phyloP scores from a whole-genome alignment of 2,113 vertebrate species.

The Centropus unirufus region DNA sequence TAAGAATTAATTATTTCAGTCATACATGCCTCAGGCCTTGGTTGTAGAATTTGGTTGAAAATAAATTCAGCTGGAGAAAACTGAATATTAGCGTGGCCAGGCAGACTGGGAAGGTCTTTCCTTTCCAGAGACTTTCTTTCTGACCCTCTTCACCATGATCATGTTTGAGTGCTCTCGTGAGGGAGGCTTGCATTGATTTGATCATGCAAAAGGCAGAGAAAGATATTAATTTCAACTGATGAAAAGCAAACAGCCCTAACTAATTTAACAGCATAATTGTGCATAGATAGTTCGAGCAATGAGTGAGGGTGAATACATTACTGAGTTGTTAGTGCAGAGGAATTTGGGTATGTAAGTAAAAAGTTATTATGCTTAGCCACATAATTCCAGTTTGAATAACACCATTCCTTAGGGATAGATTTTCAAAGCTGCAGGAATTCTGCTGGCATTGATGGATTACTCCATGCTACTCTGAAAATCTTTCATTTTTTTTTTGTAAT shows the following conservation, averaged over 20 bases:
- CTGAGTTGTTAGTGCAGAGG: neutral
- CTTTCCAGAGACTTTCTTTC: neutral
- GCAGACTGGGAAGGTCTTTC: neutral
- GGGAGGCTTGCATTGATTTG: neutral
- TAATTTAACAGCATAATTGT: neutral
- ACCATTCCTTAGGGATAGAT: neutral
- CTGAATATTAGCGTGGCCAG: neutral
- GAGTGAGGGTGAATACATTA: neutral
- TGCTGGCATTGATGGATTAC: slow-evolving; percentile 42
- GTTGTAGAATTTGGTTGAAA: neutral
- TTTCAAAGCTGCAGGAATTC: slow-evolving; percentile 21
- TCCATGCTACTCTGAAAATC: neutral
- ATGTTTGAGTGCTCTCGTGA: neutral
- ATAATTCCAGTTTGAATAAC: neutral
- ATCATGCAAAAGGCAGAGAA: neutral
- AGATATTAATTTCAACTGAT: neutral
- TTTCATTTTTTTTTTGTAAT: neutral
- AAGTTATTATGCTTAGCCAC: neutral
- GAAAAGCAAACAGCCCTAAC: neutral
- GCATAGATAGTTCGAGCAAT: neutral
- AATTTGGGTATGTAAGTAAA: neutral
- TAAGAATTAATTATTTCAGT: neutral
- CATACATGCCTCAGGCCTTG: neutral
- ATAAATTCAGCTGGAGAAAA: neutral
- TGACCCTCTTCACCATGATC: neutral